Evolutionary conservation across 1,140 invertebrate species (phyloP), one percentile per base, ranked within the genome.

Genomic region (Odontomachus brunneus): DNA sequence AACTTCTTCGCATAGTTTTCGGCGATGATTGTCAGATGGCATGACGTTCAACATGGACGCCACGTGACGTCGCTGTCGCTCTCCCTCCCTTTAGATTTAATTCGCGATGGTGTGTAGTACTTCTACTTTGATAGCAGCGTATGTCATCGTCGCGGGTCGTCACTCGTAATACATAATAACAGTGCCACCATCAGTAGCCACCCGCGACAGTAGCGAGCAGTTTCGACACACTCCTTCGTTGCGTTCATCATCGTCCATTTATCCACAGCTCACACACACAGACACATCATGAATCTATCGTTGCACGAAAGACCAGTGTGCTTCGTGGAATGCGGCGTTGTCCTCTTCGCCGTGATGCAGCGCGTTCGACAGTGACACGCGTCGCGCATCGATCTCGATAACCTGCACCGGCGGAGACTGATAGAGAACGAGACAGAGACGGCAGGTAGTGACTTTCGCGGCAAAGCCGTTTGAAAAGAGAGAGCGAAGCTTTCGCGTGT

Each of bases 301-400:
- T 62, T 84, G 62, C 57, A 49, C 29, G 26, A 22, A 44, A 67
- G 53, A 73, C 62, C 55, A 22, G 67, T 75, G 26, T 44, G 55
- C 48, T 11, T 22, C 19, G 15, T 51, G 55, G 19, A 60, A 72
- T 15, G 53, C 62, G 73, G 71, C 78, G 71, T 63, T 72, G 44
- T 67, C 67, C 26, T 59, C 53, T 48, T 48, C 26, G 57, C 26
- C 44, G 65, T 62, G 59, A 17, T 74, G 63, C 26, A 24, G 55
- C 66, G 48, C 72, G 66, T 75, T 53, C 49, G 60, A 55, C 24
- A 48, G 51, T 80, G 75, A 80, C 51, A 80, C 75, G 65, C 65
- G 75, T 75, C 73, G 73, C 62, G 66, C 83, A 80, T 85, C 73
- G 86, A 89, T 72, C 76, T 66, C 26, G 67, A 89, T 84, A 83